Percentiles rank a stretch among this genome's conserved stretches.
Evolutionary conservation across 2,888 invertebrate species (phyloP).

Genomic region (Caenorhabditis angaria): DNA sequence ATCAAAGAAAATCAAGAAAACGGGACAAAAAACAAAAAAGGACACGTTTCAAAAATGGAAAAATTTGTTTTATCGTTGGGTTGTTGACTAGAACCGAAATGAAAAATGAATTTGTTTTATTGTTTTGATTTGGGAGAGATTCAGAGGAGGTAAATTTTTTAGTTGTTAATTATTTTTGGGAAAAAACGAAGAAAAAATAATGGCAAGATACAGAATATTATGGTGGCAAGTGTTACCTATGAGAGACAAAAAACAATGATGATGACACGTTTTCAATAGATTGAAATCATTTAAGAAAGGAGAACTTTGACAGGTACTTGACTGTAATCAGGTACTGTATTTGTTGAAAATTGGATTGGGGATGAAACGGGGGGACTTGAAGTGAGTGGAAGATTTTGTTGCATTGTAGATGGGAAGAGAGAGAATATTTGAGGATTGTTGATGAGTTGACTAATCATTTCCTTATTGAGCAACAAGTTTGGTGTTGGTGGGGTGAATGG

Average conservation of each 20-base stretch:
- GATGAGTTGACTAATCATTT: conserved; percentile 31
- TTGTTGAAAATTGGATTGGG: conserved; percentile 41
- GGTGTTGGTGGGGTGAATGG: conserved; percentile 10
- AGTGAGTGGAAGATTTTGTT: not conserved
- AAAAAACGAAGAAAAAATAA: not conserved
- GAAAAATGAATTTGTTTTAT: not conserved
- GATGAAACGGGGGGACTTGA: not conserved
- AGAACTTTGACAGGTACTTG: conserved; percentile 57
- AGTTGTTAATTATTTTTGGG: too few species aligned
- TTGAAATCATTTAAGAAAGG: conserved; percentile 35
- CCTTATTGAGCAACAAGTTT: conserved; percentile 32
- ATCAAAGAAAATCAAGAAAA: not conserved
- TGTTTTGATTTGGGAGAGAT: not conserved
- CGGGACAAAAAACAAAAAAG: not conserved
- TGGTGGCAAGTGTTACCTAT: not conserved
- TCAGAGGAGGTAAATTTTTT: too few species aligned
- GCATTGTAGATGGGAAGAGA: conserved; percentile 12
- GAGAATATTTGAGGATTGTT: conserved; percentile 32
- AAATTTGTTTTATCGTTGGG: not conserved
- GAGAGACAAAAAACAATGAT: not conserved
- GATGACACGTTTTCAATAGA: not conserved
- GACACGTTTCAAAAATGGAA: not conserved
- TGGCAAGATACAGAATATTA: not conserved
- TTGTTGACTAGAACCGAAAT: not conserved
- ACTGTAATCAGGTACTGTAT: conserved; percentile 34